Base-by-base conservation (phyloP, 1,140 invertebrate species). In the Leptopilina boulardi region DNA sequence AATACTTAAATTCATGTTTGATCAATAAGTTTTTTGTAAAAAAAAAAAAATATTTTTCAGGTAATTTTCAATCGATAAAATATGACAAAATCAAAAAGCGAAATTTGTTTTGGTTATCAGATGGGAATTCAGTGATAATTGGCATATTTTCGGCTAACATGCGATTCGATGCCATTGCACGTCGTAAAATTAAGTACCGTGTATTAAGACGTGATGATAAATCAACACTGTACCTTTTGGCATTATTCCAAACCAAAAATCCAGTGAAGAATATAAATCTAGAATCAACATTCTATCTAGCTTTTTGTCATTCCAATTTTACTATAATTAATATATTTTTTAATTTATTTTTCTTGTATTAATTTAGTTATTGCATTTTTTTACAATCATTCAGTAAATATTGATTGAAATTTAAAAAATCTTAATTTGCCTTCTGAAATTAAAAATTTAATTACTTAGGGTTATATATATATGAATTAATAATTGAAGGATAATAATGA, bases 111-210 rank as follows among this genome's bases (percentile, higher is more conserved):
- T 51, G 3, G 13, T n/a, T 34, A 66, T 30, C 56, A 66, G 11
- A 30, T 15, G 0, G 21, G 15, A 30, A 59, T 26, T 30, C 30
- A 11, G 11, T 30, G 56, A 66, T 66, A 26, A 26, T 11, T 15
- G 21, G 56, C 21, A 66, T 15, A 30, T 66, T 59, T 13, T 11
- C 56, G 8, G 21, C 2, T 26, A 66, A 66, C 56, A 66, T 15
- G 56, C 56, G 23, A 66, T 66, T 34, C 3, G 21, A 66, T 66
- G 56, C 26, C 56, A 66, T 66, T 66, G 56, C 56, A 66, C 56
- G 56, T 66, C 26, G 56, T 66, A 30, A 66, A 66, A 66, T 66
- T 66, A 66, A 66, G 56, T 66, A 30, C 56, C 15, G 21, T 15
- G 23, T 30, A 66, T 66, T 66, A 23, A 66, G 23, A 3, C 26